Evolutionary conservation across 2,797 vertebrate species (phyloP), one percentile per base, ranked within the genome.

Genomic region (Leptodactylus fallax): DNA sequence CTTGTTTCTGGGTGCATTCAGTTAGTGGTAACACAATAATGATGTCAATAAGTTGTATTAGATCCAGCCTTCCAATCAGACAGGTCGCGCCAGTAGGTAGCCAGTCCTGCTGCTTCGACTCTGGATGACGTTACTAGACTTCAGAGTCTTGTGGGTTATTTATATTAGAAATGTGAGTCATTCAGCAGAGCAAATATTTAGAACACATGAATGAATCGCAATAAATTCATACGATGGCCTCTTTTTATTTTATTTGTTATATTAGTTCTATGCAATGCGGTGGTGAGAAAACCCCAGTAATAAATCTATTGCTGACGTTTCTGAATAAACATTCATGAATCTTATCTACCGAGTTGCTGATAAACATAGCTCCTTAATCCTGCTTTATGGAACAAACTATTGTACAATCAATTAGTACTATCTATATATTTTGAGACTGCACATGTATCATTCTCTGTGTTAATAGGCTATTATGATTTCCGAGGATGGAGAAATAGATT

Each of bases 1-100:
- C 45, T 10, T 85, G 74, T 90, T 91, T 69, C 63, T 90, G 55
- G 16, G 19, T 89, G 78, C 89, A 92, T 92, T 90, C 85, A 91
- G 7, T 85, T 87, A 89, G 87, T 77, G 58, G 0, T 88, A 91
- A 45, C 89, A 85, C 71, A 93, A 21, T 90, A 87, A 89, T 67
- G 1, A 79, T 79, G 61, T 67, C 74, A 56, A 79, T 85, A 85
- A 61, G 16, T 53, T 23, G 63, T 79, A 80, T 69, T 80, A 71
- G 7, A 85, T n/a, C 63, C 23, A 80, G 10, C 47, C 53, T 23
- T 79, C 17, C 60, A 69, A 49, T 49, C 19, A 81, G 78, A 19
- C 61, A 71, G 74, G 14, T 63, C 55, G 47, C 8, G 71, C 25
- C 51, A 51, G 17, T 84, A 65, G 36, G 36, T 36, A 36, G 36